Evolutionary conservation across 2,113 vertebrate species (phyloP), one percentile per base, ranked within the genome.

Genomic region (Pachyramphus minor): DNA sequence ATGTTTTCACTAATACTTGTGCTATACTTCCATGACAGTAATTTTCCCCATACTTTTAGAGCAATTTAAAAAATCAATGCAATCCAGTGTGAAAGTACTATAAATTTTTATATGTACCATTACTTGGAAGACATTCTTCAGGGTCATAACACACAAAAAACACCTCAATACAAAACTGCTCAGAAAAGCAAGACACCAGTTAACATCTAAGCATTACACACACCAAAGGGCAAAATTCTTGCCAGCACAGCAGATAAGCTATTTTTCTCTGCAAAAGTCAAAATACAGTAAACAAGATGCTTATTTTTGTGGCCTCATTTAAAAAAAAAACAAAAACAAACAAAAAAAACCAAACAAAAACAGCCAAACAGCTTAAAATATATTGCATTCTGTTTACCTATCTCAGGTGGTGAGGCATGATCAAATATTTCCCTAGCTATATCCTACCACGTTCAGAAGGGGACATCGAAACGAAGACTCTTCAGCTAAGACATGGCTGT

Each of bases 371-470:
- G 14, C 37, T 93, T 50, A 42, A 84, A 86, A 93, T 9, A 44
- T 1, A 77, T n/a, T 55, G 25, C 39, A 52, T 79, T 89, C 39
- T 74, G 49, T 95, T 96, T 91, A 94, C 87, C 94, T 94, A 87
- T 94, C 91, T 93, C 81, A 78, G 92, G 44, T 84, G 78, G 8
- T 75, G 93, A 90, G 1, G 56, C 95, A 96, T 84, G 88, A 92
- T 88, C 92, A 95, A 86, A 6, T 86, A 90, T 8, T 78, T 64
- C 91, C 81, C 89, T 90, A 93, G 92, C 78, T 90, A 96, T 94
- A 91, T 74, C 88, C 90, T 96, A 97, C 92, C 95, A 95, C 86
- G 21, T 88, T 95, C 85, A 91, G 83, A 60, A 88, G 92, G 18
- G 37, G 50, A 88, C 73, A 91, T 47, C 59, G 24, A 87, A 56